Evolutionary conservation across 2,113 vertebrate species (phyloP), one percentile per base, ranked within the genome.

Genomic region (Caloenas nicobarica): DNA sequence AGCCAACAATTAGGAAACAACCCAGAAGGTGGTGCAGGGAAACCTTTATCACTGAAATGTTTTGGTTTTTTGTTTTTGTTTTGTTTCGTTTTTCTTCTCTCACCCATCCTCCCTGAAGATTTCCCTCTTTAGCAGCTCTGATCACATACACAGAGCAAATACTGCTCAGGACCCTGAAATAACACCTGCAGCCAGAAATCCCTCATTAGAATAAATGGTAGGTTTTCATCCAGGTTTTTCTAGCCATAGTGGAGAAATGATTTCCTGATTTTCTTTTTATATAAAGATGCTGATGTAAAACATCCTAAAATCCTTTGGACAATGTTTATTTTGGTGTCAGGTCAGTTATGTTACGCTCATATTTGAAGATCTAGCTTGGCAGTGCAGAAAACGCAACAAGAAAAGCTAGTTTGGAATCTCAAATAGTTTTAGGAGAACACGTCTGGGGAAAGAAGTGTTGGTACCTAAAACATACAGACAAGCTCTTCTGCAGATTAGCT

Each of bases 101-200:
- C 62, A 58, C 70, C 66, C 78, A 77, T 80, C 31, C 17, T 93
- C 86, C 56, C 77, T 71, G 66, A 84, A 76, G 44, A 40, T 69
- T 78, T 81, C 15, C 54, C 42, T 91, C 73, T 89, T 88, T 87
- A 88, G 73, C 54, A 88, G 77, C 23, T 64, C 92, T 69, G 93
- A 83, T 96, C 90, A 84, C 86, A 86, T 50, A 74, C 64, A 65
- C 57, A 61, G 82, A 91, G 69, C 51, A 91, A 88, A 86, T 86
- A 71, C 42, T 93, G 69, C 38, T 93, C 84, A 91, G 89, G 77
- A 87, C 89, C 73, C 89, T 93, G 93, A 92, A 93, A 89, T 91
- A 92, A 95, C 83, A 95, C 57, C 91, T 96, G 66, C 81, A 93
- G 81, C 61, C 81, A 92, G 91, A 91, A 92, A 92, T 74, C 51